Evolutionary conservation across 30 jellyfish, hydroid and myxozoan genomes (phyloP), one percentile per base, ranked within the genome.

Genomic region (Aurelia sp.): DNA sequence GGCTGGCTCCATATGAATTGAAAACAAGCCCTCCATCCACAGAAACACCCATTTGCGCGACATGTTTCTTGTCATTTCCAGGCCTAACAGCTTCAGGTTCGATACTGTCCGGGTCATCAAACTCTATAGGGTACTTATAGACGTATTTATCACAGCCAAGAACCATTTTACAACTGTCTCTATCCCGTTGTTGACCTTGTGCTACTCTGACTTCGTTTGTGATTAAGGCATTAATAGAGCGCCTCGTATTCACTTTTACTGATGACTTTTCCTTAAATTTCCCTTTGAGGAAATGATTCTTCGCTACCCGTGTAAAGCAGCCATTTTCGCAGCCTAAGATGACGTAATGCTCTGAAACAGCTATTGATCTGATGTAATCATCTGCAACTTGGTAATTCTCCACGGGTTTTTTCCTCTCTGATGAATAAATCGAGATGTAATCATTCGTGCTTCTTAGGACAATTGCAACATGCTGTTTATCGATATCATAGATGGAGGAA

Each of bases 311-410:
- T 22, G 66, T 40, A 55, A 94, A 82, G 6, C 69, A 21, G 44
- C 97, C 97, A 27, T 63, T 63, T 31, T 88, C 98, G 55, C 79
- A 90, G 20, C 99, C 99, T 50, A 94, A 30, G 63, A 88, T 67
- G 30, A 89, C 96, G 57, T 72, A 72, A 33, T 78, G 61, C n/a
- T 38, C 91, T 15, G 64, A 38, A 24, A 74, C 92, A 18, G 88
- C 70, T 57, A 94, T 2, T 16, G 99, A 71, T n/a, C 80, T 44
- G 55, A 94, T 86, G 78, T 73, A 89, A 52, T 22, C 57, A 33
- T 84, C 94, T 16, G 53, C 47, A 8, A 88, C 72, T 47, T 20
- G 81, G 52, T 52, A 79, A n/a, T 69, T 65, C 19, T 64, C 84
- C 24, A 75, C 67, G 21, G 68, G 71, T 57, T 76, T 82, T 76